Percentiles rank a stretch among this genome's conserved stretches.
Evolutionary conservation across 2,888 invertebrate genomes (phyloP).

Genomic region (Melipona beecheii): DNA sequence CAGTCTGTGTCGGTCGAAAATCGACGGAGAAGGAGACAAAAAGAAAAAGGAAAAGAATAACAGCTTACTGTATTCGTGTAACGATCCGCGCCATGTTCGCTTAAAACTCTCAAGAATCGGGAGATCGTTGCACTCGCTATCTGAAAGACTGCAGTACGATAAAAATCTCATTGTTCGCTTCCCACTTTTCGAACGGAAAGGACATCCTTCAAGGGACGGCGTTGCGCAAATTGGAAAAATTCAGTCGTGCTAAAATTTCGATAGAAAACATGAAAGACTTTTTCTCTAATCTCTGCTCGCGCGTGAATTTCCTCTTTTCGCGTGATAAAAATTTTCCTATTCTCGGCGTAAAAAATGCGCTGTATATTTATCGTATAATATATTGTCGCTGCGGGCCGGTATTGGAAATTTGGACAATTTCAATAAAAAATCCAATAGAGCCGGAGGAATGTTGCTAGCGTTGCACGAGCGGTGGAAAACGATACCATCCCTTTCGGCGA

Average conservation of each 20-base stretch:
- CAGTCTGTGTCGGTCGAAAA: background rate
- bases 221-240: constrained; percentile 24
- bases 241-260: constrained; percentile 22
- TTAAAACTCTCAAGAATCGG: background rate
- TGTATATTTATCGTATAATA: constrained; percentile 44
- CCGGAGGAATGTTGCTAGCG: background rate
- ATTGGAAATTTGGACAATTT: constrained; percentile 15
- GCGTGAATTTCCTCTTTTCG: background rate
- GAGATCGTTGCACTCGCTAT: constrained; percentile 18
- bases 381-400: constrained; percentile 60
- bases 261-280: constrained; percentile 43
- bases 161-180: constrained; percentile 14
- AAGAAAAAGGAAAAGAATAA: constrained; percentile 1
- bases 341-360: constrained; percentile 23
- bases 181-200: constrained; percentile 17
- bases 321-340: background rate
- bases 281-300: background rate
- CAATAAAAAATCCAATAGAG: constrained; percentile 7
- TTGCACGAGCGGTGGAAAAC: background rate
- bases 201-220: constrained; percentile 62
- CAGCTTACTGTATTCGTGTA: constrained; percentile 4
- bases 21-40: constrained; percentile 7
- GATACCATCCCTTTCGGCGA: background rate
- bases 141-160: constrained; percentile 50
- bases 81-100: background rate